A percentile compares a stretch with the other conserved stretches of the same genome.
Evolutionary conservation across 2,113 vertebrate genomes (phyloP).

Genomic region (Ailuropoda melanoleuca): DNA sequence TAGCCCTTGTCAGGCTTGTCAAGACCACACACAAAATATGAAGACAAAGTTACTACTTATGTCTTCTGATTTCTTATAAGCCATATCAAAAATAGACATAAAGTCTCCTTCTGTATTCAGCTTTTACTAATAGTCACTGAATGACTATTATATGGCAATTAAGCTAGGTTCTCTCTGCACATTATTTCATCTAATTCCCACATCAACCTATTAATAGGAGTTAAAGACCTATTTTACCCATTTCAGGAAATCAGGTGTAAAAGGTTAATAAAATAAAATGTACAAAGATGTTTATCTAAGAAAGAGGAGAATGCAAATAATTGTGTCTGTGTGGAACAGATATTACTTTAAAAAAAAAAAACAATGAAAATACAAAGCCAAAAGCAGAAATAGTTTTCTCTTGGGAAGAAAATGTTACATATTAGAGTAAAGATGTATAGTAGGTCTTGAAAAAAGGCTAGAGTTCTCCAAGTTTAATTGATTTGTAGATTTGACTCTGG

Average conservation of each 20-base stretch:
- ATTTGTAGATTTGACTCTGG: neutral
- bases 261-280: neutral
- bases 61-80: neutral
- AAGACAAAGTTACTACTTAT: neutral
- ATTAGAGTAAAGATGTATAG: neutral
- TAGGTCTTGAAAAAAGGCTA: neutral
- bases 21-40: conserved; percentile 21
- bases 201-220: neutral
- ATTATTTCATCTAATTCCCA: neutral
- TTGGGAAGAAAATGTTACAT: neutral
- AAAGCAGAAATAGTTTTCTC: neutral
- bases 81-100: neutral
- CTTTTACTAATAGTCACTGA: neutral
- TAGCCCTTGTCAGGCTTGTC: conserved; percentile 37
- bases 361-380: neutral
- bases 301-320: neutral
- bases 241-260: neutral
- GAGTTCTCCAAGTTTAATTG: neutral
- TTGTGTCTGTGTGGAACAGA: neutral
- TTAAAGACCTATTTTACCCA: neutral
- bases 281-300: neutral
- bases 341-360: neutral
- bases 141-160: neutral
- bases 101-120: neutral
- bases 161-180: neutral